Conservation (phyloP, 2,113 vertebrate species). For the Herpetotheres cachinnans region DNA sequence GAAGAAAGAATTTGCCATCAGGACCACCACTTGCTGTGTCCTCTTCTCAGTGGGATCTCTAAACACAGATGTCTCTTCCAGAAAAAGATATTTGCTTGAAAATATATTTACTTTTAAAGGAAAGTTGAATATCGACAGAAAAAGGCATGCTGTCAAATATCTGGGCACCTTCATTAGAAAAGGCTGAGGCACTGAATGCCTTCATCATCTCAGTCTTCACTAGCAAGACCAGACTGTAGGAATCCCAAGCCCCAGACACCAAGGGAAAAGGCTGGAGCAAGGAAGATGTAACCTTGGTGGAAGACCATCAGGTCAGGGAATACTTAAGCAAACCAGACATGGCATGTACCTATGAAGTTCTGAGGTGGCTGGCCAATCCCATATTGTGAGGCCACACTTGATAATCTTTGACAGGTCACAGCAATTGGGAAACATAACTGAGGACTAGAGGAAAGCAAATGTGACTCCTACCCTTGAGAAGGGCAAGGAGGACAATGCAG, state of each 20-base stretch:
- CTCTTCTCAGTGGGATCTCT: not conserved
- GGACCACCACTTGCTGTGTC: not conserved
- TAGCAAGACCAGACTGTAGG: not conserved
- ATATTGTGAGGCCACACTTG: not conserved
- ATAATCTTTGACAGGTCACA: not conserved
- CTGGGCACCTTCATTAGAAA: not conserved
- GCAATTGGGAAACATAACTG: not conserved
- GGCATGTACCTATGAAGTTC: too few relatives aligned
- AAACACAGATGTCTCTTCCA: not conserved
- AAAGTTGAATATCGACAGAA: not conserved
- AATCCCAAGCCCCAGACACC: not conserved
- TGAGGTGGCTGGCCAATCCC: not conserved
- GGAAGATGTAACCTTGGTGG: not conserved
- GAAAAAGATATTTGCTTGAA: not conserved
- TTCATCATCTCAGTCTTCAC: not conserved
- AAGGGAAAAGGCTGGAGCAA: not conserved
- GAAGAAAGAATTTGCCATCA: not conserved
- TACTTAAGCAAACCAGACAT: not conserved
- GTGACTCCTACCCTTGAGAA: not conserved
- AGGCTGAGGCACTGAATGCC: not conserved
- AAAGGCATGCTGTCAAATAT: not conserved
- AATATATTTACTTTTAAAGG: not conserved
- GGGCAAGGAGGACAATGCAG: not conserved
- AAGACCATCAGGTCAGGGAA: not conserved
- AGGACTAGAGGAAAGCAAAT: not conserved